phyloP scores from a whole-genome alignment of 2,113 vertebrate genomes.

The Paramormyrops kingsleyae region DNA sequence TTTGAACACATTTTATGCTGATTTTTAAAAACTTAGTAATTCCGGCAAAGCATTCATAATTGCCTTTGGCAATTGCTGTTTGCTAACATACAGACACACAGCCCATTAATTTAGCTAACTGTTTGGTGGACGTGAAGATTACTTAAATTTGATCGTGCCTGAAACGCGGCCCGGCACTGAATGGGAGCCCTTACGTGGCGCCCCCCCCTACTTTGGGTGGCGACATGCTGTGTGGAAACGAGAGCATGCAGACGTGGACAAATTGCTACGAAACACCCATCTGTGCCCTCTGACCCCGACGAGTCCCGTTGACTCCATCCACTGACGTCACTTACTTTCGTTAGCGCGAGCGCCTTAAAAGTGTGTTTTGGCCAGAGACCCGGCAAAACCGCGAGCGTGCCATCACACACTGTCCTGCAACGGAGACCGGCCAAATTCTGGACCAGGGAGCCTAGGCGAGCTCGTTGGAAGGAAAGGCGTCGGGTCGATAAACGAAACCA shows the following conservation, averaged over 20 bases:
- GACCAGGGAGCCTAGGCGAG: slow-evolving; percentile 15
- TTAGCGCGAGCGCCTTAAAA: background rate
- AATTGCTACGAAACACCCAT: background rate
- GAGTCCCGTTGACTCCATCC: background rate
- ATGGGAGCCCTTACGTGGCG: background rate
- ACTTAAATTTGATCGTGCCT: background rate
- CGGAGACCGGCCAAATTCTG: background rate
- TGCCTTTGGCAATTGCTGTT: background rate
- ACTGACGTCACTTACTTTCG: background rate
- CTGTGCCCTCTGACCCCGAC: slow-evolving; percentile 7
- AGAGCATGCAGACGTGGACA: background rate
- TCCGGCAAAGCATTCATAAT: background rate
- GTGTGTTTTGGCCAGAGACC: background rate
- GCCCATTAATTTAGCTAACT: background rate
- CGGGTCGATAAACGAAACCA: background rate
- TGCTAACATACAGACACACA: background rate
- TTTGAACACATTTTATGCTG: background rate
- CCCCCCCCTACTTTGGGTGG: background rate
- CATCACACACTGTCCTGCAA: no score
- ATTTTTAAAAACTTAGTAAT: background rate
- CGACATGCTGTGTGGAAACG: background rate
- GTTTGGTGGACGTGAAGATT: background rate
- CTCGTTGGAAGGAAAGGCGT: background rate
- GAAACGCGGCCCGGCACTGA: background rate
- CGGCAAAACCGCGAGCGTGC: background rate